Evolutionary conservation across 2,797 vertebrate genomes (phyloP).

Genomic region (Lophotriccus pileatus): DNA sequence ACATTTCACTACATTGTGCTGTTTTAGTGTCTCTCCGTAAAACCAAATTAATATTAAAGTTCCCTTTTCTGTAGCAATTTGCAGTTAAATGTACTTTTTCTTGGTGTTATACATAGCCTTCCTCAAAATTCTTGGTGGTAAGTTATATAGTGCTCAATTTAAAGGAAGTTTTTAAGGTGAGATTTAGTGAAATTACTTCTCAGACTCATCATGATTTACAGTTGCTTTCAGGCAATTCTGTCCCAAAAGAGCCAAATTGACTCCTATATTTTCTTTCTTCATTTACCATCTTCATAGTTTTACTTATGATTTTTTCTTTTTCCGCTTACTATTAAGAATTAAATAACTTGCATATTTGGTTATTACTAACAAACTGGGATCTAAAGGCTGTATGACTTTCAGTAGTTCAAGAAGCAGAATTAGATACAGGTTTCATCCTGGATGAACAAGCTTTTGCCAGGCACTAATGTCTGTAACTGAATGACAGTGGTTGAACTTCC

Average conservation of each 20-base stretch:
- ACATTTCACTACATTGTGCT: neutral
- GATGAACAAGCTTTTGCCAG: neutral
- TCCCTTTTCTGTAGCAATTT: neutral
- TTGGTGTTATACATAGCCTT: neutral
- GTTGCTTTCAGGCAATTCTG: neutral
- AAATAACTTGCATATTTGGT: neutral
- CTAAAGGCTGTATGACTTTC: neutral
- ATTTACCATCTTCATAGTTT: neutral
- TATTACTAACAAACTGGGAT: neutral
- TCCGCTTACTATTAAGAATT: neutral
- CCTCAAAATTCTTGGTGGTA: neutral
- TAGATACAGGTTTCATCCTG: neutral
- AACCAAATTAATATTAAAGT: neutral
- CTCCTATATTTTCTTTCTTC: neutral
- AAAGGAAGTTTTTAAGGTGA: neutral
- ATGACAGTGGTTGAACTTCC: neutral
- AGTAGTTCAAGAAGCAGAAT: neutral
- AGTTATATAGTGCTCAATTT: neutral
- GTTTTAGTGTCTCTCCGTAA: neutral
- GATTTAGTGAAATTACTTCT: neutral
- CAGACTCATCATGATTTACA: neutral
- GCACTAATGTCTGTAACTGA: neutral
- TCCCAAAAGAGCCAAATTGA: neutral
- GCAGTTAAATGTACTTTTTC: neutral
- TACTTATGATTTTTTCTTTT: neutral